Conservation (phyloP, 2,888 invertebrate species). For the Bhutanitis thaidina region DNA sequence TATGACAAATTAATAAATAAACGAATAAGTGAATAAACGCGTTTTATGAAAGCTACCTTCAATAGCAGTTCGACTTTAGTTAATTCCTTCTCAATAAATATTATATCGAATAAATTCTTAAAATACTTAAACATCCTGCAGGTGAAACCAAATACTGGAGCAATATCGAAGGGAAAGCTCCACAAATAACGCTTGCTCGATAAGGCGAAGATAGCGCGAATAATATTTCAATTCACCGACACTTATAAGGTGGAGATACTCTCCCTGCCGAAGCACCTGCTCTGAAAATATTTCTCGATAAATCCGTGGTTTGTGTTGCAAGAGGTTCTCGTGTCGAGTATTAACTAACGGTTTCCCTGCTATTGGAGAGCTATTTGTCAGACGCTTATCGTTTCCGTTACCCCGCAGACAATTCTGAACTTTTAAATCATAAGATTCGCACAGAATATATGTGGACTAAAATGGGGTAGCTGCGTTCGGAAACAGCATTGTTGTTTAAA, state of each 20-base stretch:
- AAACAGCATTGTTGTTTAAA: too few species aligned
- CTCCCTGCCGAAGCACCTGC: slow-evolving; percentile 37
- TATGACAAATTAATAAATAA: too few species aligned
- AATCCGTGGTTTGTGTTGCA: slow-evolving; percentile 20
- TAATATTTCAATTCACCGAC: slow-evolving; percentile 53
- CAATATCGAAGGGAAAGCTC: slow-evolving; percentile 21
- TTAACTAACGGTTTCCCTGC: slow-evolving; percentile 9
- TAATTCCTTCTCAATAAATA: too few species aligned
- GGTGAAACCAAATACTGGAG: neutral
- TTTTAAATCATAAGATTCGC: neutral
- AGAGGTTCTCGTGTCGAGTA: slow-evolving; percentile 3
- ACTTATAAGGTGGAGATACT: slow-evolving; percentile 40
- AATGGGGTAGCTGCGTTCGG: too few species aligned
- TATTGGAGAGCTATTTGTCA: slow-evolving; percentile 1
- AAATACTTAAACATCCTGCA: neutral
- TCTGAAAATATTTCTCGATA: slow-evolving; percentile 32
- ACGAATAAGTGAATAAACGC: too few species aligned
- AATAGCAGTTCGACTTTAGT: too few species aligned
- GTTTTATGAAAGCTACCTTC: too few species aligned
- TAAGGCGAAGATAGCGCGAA: slow-evolving; percentile 44
- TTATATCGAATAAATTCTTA: neutral
- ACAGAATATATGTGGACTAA: too few species aligned
- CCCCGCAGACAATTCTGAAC: neutral
- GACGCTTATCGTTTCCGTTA: slow-evolving; percentile 5
- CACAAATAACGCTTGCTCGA: slow-evolving; percentile 39